These are phyloP conservation scores for Celastrina argiolus DNA, from an alignment of 2,888 invertebrate species.

Conservation along the genomic window DNA sequence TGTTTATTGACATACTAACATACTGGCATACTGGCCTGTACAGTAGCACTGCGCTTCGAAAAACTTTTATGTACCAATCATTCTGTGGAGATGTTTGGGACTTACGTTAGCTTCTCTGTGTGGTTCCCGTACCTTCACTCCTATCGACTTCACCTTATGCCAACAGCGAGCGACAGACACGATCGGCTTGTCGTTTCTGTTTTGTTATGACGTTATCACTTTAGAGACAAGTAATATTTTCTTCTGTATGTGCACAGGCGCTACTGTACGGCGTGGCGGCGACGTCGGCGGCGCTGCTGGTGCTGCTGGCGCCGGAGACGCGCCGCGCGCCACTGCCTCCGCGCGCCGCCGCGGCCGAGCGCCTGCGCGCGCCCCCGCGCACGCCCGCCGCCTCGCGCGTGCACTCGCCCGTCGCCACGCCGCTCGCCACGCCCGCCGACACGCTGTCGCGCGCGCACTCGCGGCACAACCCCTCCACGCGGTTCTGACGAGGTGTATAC, in stretches of 20 bases:
- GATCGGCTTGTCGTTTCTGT: too few species aligned
- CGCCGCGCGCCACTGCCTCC: conserved; percentile 74
- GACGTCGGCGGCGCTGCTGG: conserved; percentile 66
- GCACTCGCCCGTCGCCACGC: conserved; percentile 14
- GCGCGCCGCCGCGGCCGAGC: conserved; percentile 68
- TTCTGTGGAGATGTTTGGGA: too few species aligned
- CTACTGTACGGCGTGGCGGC: conserved; percentile 68
- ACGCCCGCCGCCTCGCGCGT: conserved; percentile 23
- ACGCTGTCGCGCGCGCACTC: conserved; percentile 3
- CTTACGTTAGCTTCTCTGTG: too few species aligned
- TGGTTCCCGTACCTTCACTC: too few species aligned
- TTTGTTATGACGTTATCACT: too few species aligned
- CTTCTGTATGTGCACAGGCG: conserved; percentile 45
- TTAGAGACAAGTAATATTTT: not conserved
- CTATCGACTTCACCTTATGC: too few species aligned
- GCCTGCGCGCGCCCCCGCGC: conserved; percentile 34
- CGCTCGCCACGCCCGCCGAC: not conserved
- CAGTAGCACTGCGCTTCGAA: too few species aligned
- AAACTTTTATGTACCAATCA: too few species aligned
- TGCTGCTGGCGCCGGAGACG: conserved; percentile 79
- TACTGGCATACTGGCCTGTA: too few species aligned
- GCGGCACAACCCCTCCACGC: not conserved
- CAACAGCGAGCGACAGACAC: too few species aligned
- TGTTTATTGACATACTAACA: too few species aligned
- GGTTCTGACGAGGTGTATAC: not conserved